phyloP scores from a whole-genome alignment of 2,888 invertebrate genomes.

The Leptogaster cylindrica region DNA sequence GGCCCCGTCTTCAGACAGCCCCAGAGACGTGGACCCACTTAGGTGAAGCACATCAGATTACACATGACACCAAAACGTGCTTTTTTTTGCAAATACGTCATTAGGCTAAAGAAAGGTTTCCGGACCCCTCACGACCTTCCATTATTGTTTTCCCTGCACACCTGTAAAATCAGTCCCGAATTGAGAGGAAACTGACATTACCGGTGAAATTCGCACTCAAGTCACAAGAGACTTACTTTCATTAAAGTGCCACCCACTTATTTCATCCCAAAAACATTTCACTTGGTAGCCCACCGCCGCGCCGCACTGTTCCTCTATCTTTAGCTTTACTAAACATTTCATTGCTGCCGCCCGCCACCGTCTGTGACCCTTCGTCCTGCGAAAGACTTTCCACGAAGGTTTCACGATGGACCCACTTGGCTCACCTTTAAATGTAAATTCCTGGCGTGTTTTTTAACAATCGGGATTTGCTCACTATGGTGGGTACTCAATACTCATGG shows the following conservation, averaged over 20 bases:
- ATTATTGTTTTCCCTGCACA: background rate
- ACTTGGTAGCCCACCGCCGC: no score
- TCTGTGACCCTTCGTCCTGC: background rate
- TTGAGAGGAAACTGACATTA: no score
- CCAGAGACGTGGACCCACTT: background rate
- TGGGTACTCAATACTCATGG: background rate
- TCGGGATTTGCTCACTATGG: background rate
- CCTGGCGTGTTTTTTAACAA: background rate
- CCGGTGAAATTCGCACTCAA: background rate
- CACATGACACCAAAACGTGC: slow-evolving; percentile 3
- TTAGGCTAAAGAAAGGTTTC: slow-evolving; percentile 11
- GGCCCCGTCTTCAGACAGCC: slow-evolving; percentile 4
- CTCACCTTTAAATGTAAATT: background rate
- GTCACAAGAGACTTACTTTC: slow-evolving; percentile 1
- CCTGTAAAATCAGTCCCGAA: background rate
- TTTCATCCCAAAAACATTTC: no score
- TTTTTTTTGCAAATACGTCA: slow-evolving; percentile 13
- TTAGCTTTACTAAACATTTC: no score
- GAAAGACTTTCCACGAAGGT: background rate
- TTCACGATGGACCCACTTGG: background rate
- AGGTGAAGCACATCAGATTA: background rate
- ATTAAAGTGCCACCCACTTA: no score
- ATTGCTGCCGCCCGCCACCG: no score
- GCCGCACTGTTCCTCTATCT: no score
- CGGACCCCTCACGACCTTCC: background rate